A percentile compares a stretch with the other conserved stretches of the same genome.
These are phyloP conservation scores for Eulemur albifrons DNA, from an alignment of 2,797 vertebrate genomes.

Conservation along the genomic window DNA sequence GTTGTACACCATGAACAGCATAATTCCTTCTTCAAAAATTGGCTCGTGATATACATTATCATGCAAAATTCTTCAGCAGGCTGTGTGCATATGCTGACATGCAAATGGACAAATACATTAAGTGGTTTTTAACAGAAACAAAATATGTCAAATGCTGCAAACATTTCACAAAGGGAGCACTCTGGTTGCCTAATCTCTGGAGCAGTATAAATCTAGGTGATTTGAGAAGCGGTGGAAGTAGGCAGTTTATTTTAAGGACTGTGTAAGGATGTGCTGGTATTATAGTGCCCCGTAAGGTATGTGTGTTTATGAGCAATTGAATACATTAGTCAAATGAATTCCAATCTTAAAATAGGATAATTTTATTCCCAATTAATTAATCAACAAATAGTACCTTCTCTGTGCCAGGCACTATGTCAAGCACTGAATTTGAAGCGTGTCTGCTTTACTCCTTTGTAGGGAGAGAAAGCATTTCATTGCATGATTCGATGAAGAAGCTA, in stretches of 20 bases:
- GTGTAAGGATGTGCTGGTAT: background rate
- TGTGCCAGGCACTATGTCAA: background rate
- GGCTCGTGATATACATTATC: slow-evolving; percentile 68
- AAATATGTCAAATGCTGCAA: slow-evolving; percentile 57
- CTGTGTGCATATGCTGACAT: slow-evolving; percentile 78
- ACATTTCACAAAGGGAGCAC: slow-evolving; percentile 64
- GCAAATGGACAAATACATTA: slow-evolving; percentile 80
- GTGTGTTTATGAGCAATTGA: slow-evolving; percentile 54
- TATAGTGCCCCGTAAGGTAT: slow-evolving; percentile 23
- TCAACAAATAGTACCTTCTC: background rate
- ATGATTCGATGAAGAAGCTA: background rate
- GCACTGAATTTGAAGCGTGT: background rate
- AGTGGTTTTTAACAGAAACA: slow-evolving; percentile 67
- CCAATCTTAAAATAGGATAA: slow-evolving; percentile 42
- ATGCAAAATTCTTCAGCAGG: slow-evolving; percentile 84
- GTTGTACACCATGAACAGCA: slow-evolving; percentile 13
- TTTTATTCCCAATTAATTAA: background rate
- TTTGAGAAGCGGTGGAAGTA: background rate
- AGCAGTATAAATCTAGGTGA: background rate
- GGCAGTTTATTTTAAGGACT: background rate
- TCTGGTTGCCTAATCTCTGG: slow-evolving; percentile 13
- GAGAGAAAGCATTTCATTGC: background rate
- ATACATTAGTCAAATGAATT: slow-evolving; percentile 57
- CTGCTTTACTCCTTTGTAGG: background rate
- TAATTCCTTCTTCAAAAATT: background rate